Conservation (phyloP, 92 coral and sea anemone species). For the Ricordea florida region DNA sequence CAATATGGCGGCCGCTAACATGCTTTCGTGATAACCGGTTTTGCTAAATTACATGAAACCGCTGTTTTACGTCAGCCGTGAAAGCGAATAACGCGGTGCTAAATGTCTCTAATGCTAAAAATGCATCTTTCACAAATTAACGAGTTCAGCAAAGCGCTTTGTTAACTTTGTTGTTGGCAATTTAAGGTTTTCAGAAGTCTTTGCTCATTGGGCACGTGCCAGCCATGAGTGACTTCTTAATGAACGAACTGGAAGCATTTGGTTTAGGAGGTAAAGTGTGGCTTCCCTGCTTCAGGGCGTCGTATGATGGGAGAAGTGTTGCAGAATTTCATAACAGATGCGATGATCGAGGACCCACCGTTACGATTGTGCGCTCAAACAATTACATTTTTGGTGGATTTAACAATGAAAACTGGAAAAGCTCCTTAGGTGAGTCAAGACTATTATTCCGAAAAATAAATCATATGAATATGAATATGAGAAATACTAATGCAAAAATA, state of each 20-base stretch:
- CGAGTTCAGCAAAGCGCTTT: no score
- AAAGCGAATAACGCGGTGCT: no score
- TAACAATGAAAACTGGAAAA: not conserved
- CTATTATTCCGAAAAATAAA: no score
- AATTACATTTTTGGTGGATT: slow-evolving; percentile 12
- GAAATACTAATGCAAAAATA: no score
- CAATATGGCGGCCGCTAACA: no score
- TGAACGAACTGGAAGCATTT: not conserved
- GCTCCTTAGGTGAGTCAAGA: not conserved
- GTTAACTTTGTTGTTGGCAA: not conserved
- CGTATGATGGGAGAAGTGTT: not conserved
- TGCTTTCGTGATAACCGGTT: no score
- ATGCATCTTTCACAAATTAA: no score
- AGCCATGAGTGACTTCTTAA: not conserved
- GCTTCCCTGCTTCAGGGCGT: slow-evolving; percentile 3
- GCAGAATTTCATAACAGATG: not conserved
- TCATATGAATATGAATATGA: no score
- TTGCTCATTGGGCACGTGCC: slow-evolving; percentile 1
- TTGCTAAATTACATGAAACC: no score
- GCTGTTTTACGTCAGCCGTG: no score
- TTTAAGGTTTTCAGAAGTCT: not conserved
- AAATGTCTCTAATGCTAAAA: no score
- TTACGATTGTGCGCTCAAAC: not conserved
- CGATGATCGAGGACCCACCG: not conserved
- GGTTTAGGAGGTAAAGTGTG: not conserved